phyloP scores from a whole-genome alignment of 2,888 invertebrate species.

The Sclerodermus sp. region DNA sequence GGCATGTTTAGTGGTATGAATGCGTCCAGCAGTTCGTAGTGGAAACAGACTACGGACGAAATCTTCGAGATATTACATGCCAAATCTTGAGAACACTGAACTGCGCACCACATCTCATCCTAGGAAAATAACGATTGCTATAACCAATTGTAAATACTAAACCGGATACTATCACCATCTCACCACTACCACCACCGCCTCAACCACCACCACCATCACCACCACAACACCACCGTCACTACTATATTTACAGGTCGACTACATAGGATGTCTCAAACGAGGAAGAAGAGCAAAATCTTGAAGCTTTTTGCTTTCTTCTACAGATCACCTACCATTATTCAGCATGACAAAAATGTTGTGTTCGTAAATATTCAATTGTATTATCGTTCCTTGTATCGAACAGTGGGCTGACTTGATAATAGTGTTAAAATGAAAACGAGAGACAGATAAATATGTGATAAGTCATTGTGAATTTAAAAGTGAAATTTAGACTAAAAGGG shows the following conservation, averaged over 20 bases:
- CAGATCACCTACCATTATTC: constrained; percentile 40
- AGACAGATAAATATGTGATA: constrained; percentile 54
- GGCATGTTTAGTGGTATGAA: constrained; percentile 71
- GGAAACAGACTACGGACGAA: constrained; percentile 49
- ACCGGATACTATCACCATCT: constrained; percentile 52
- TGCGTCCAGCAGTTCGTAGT: constrained; percentile 71
- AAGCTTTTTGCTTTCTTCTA: constrained; percentile 37
- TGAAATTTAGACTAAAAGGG: constrained; percentile 38
- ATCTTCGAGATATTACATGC: constrained; percentile 50
- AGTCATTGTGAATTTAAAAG: constrained; percentile 52
- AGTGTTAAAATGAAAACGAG: constrained; percentile 37
- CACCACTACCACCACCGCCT: constrained; percentile 58
- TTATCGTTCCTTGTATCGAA: constrained; percentile 57
- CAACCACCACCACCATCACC: constrained; percentile 34
- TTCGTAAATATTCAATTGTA: constrained; percentile 56
- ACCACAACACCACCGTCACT: constrained; percentile 27
- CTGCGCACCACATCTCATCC: constrained; percentile 43
- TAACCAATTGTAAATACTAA: constrained; percentile 51
- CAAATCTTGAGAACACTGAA: constrained; percentile 51
- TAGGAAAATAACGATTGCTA: constrained; percentile 41
- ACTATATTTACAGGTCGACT: constrained; percentile 38
- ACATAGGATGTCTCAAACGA: constrained; percentile 37
- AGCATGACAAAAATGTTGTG: constrained; percentile 49
- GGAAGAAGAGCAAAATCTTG: constrained; percentile 38
- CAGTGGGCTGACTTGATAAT: constrained; percentile 53